phyloP scores from a whole-genome alignment of 2,113 vertebrate species.

The Petrocephalus zakoni region DNA sequence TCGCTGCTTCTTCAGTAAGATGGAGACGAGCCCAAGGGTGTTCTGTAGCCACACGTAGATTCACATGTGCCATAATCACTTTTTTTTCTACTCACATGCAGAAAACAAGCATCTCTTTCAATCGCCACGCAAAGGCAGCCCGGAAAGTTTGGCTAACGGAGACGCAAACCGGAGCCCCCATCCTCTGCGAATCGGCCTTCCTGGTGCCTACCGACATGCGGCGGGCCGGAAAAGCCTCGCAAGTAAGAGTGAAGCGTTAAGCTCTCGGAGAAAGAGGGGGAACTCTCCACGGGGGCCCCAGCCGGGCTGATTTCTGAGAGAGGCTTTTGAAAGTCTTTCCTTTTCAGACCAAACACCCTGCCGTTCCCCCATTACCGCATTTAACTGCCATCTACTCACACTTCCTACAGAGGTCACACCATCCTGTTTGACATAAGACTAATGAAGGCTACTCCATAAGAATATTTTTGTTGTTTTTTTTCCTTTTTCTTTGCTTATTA shows the following conservation, averaged over 20 bases:
- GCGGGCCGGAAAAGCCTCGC: neutral
- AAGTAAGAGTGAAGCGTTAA: neutral
- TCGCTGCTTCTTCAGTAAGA: neutral
- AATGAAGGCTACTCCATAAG: neutral
- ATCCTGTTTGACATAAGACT: neutral
- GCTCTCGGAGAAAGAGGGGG: neutral
- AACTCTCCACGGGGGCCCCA: neutral
- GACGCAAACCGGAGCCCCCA: neutral
- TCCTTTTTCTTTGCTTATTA: neutral
- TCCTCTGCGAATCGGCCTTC: neutral
- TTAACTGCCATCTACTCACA: neutral
- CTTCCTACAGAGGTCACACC: neutral
- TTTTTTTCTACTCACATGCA: neutral
- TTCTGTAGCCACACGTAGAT: neutral
- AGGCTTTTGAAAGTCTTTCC: constrained; percentile 1
- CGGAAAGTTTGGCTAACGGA: neutral
- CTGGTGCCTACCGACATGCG: neutral
- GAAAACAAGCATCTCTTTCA: neutral
- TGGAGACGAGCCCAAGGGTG: neutral
- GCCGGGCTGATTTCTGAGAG: neutral
- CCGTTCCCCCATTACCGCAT: neutral
- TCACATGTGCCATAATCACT: neutral
- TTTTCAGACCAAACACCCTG: neutral
- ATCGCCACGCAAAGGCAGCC: neutral
- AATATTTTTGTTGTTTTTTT: neutral